Evolutionary conservation across 2,797 vertebrate species (phyloP).

Genomic region (Micromesistius poutassou): DNA sequence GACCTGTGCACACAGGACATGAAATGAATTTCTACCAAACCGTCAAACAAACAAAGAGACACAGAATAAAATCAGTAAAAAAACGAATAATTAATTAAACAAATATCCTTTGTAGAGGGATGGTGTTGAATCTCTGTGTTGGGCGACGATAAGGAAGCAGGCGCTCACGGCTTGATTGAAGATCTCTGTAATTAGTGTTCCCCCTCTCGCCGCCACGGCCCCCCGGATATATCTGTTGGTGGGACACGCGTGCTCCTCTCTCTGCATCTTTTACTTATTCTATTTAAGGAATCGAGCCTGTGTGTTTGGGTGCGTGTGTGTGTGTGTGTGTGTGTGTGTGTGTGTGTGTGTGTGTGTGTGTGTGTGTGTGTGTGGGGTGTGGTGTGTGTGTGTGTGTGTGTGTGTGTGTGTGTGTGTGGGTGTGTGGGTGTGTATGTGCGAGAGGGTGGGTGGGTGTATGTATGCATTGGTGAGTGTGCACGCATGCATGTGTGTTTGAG

Average conservation of each 20-base stretch:
- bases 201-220: not conserved
- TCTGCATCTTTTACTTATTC: not conserved
- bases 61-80: not conserved
- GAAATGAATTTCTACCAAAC: not conserved
- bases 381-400: not conserved
- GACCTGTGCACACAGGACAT: not conserved
- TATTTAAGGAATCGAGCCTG: not conserved
- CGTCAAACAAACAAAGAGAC: not conserved
- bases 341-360: not conserved
- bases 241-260: not conserved
- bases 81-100: not conserved
- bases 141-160: not conserved
- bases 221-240: not conserved
- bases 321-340: not conserved
- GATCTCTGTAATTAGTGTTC: not conserved
- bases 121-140: not conserved
- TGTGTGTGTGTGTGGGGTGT: not conserved
- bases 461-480: too few species aligned
- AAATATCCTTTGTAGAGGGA: not conserved
- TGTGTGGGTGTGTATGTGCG: too few species aligned
- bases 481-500: not conserved
- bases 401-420: too few species aligned
- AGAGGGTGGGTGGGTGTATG: too few species aligned
- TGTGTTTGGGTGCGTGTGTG: not conserved
- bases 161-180: not conserved